Evolutionary conservation across 2,888 invertebrate genomes (phyloP).

Genomic region (Exephanes ischioxanthus): DNA sequence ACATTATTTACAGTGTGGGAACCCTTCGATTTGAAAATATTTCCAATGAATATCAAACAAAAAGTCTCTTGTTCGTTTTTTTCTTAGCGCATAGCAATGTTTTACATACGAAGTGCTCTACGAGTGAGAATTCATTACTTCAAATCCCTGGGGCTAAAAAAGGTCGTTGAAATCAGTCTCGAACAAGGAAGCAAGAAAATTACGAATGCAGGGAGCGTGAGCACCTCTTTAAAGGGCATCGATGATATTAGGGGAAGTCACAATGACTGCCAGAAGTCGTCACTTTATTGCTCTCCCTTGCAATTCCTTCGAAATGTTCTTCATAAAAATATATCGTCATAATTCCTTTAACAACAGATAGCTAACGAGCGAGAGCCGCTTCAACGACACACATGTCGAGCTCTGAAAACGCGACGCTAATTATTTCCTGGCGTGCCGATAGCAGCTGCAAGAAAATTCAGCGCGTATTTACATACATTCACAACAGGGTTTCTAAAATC

Average conservation of each 20-base stretch:
- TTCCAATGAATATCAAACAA: background rate
- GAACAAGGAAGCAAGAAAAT: conserved; percentile 6
- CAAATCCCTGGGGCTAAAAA: conserved; percentile 1
- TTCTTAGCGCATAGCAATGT: background rate
- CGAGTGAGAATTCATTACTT: background rate
- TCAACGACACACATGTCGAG: conserved; percentile 9
- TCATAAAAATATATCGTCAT: background rate
- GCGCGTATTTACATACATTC: background rate
- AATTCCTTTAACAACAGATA: conserved; percentile 6
- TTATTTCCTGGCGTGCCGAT: conserved; percentile 31
- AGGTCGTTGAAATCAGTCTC: conserved; percentile 38
- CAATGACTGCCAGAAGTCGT: background rate
- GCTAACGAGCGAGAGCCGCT: conserved; percentile 16
- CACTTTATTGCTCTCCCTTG: background rate
- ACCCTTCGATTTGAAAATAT: background rate
- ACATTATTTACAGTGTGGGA: too few relatives aligned
- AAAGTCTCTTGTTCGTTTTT: background rate
- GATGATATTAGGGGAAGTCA: background rate
- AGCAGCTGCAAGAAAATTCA: background rate
- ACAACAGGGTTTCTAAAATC: conserved; percentile 9
- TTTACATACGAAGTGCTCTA: background rate
- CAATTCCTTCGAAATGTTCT: background rate
- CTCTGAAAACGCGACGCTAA: background rate
- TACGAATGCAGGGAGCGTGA: conserved; percentile 24
- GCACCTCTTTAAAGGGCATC: conserved; percentile 24